These are phyloP conservation scores for Osmerus mordax DNA, from an alignment of 2,113 vertebrate species.

Conservation along the genomic window DNA sequence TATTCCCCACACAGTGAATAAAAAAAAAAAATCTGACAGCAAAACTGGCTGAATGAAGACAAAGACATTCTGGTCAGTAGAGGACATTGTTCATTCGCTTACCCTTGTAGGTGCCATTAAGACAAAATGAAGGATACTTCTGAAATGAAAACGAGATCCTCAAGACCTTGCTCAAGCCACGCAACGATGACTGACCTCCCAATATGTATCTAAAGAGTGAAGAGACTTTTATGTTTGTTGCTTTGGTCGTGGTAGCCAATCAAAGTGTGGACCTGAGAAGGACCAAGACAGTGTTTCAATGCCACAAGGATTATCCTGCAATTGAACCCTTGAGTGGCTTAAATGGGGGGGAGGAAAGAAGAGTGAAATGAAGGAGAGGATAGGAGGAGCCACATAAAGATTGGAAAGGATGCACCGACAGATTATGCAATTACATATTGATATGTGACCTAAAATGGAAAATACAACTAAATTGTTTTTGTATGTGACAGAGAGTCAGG, in stretches of 20 bases:
- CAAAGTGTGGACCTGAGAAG: conserved; percentile 47
- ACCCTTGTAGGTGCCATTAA: conserved; percentile 56
- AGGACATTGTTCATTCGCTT: conserved; percentile 22
- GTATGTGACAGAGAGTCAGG: too few relatives aligned
- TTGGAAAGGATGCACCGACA: conserved; percentile 1
- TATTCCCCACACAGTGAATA: background rate
- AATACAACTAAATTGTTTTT: background rate
- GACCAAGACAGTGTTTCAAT: conserved; percentile 55
- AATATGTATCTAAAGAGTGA: too few relatives aligned
- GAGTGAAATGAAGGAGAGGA: conserved; percentile 45
- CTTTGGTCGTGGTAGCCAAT: conserved; percentile 42
- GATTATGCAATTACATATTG: background rate
- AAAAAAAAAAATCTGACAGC: too few relatives aligned
- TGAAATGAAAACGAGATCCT: conserved; percentile 17
- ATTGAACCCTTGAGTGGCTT: conserved; percentile 65
- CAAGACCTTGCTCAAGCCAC: conserved; percentile 1
- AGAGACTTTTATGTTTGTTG: conserved; percentile 24
- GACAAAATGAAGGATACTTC: conserved; percentile 23
- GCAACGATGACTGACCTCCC: too few relatives aligned
- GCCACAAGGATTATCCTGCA: conserved; percentile 70
- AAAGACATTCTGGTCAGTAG: background rate
- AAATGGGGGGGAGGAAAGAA: conserved; percentile 49
- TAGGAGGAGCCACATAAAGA: conserved; percentile 34
- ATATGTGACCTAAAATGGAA: background rate
- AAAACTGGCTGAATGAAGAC: background rate